phyloP scores from a whole-genome alignment of 2,888 invertebrate species.

The Caenorhabditis parvicauda region DNA sequence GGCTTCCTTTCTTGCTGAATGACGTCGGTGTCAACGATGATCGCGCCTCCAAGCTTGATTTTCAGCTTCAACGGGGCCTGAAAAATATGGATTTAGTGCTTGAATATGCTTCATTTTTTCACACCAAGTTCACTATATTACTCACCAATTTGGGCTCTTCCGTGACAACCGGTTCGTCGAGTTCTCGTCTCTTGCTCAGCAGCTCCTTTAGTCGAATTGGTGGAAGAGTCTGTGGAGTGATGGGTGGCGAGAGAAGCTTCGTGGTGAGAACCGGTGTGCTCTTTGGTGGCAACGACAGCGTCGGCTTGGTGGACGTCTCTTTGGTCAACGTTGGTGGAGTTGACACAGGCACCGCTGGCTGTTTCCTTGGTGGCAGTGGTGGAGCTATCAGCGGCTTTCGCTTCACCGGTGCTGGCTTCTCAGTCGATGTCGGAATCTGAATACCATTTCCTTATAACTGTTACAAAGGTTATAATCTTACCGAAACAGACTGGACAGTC shows the following conservation, averaged over 20 bases:
- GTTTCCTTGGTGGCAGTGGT: not conserved
- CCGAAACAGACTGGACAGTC: too few species aligned
- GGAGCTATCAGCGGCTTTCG: not conserved
- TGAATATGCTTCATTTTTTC: not conserved
- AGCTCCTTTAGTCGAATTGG: constrained; percentile 9
- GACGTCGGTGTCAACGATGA: constrained; percentile 1
- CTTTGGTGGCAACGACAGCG: too few species aligned
- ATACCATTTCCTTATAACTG: too few species aligned
- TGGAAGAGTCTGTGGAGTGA: constrained; percentile 2
- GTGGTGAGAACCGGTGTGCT: too few species aligned
- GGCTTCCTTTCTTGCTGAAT: not conserved
- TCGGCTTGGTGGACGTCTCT: too few species aligned
- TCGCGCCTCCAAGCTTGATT: constrained; percentile 9
- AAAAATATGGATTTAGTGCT: not conserved
- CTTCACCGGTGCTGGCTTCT: not conserved
- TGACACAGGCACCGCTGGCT: not conserved
- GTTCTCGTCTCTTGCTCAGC: constrained; percentile 10
- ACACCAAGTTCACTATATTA: too few species aligned
- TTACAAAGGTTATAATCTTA: too few species aligned
- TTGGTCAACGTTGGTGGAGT: too few species aligned
- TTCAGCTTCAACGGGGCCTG: constrained; percentile 13
- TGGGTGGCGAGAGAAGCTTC: not conserved
- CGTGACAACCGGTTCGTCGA: constrained; percentile 3
- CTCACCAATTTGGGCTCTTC: not conserved
- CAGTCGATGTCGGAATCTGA: not conserved